A percentile compares a stretch with the other conserved stretches of the same genome.
These are phyloP conservation scores for Chloroclystis v-ata DNA, from an alignment of 2,888 invertebrate species.

Conservation along the genomic window DNA sequence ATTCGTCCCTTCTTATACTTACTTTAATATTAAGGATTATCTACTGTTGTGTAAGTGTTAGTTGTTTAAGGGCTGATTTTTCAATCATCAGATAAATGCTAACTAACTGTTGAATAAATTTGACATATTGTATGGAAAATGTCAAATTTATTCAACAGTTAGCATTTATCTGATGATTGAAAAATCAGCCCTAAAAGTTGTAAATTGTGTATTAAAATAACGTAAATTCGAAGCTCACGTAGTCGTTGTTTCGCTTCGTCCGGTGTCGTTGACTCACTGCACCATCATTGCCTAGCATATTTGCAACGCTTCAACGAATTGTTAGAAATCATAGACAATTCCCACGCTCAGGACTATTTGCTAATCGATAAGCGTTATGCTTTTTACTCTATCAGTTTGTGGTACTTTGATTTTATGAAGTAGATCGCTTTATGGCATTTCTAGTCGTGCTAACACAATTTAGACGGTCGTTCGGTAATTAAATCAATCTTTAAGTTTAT, in stretches of 20 bases:
- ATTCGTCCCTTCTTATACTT: too few relatives aligned
- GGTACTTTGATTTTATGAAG: background rate
- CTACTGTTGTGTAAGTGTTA: too few relatives aligned
- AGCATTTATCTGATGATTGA: too few relatives aligned
- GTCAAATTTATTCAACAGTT: too few relatives aligned
- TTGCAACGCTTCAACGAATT: constrained; percentile 57
- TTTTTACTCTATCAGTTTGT: constrained; percentile 12
- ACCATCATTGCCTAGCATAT: constrained; percentile 44
- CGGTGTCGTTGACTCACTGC: constrained; percentile 53
- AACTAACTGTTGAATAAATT: too few relatives aligned
- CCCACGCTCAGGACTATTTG: constrained; percentile 47
- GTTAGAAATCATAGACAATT: constrained; percentile 48
- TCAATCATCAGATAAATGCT: too few relatives aligned
- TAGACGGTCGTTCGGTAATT: background rate
- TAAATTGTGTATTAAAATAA: background rate
- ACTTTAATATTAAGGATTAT: too few relatives aligned
- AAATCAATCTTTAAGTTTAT: too few relatives aligned
- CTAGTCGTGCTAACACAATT: background rate
- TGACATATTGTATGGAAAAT: too few relatives aligned
- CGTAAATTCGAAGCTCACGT: constrained; percentile 22
- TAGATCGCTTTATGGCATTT: background rate
- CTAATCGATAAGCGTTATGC: constrained; percentile 26
- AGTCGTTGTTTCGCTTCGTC: constrained; percentile 24
- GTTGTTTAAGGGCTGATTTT: too few relatives aligned
- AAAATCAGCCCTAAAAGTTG: background rate